Evolutionary conservation across 2,113 vertebrate species (phyloP), one percentile per base, ranked within the genome.

Genomic region (Thamnaconus septentrionalis): DNA sequence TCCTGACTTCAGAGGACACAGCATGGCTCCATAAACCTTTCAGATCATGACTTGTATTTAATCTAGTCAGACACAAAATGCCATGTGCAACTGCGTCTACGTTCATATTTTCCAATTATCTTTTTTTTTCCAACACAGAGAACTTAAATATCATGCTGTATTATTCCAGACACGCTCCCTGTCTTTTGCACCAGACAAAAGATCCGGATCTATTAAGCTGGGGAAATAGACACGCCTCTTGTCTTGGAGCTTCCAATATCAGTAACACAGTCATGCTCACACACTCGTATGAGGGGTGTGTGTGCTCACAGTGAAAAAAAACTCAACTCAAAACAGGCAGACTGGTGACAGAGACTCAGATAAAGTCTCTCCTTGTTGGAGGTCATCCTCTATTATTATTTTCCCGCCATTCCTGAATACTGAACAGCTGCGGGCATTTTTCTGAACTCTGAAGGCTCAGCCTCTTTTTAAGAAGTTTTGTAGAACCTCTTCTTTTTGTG

Each of bases 361-460:
- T 65, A 61, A 63, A 58, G 51, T 66, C 50, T 56, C 59, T 66
- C 76, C 66, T 85, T 66, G 69, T 56, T 53, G 42, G 71, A 70
- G 59, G 81, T 71, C 66, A 45, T 44, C 51, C 52, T 40, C 63
- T 55, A 43, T 53, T 47, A 60, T 9, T 65, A 31, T 40, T 3
- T 18, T 54, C 69, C 48, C 49, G 43, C 49, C 49, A 31, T 63
- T 39, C 68, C 41, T 63, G 61, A 73, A 74, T 51, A 71, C 44
- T 59, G 7, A 65, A 61, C 3, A 6, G 53, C 56, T 18, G 4
- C 0, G 11, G 49, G 55, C 61, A 52, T 31, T 12, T 31, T 12
- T 6, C 59, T 47, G 18, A 73, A 61, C 48, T 61, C 43, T 18
- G 18, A 47, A 11, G 48, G 48, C 48, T 31, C 18, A 31, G 18